phyloP scores from a whole-genome alignment of 2,888 invertebrate species.

The Geophilus truncorum region DNA sequence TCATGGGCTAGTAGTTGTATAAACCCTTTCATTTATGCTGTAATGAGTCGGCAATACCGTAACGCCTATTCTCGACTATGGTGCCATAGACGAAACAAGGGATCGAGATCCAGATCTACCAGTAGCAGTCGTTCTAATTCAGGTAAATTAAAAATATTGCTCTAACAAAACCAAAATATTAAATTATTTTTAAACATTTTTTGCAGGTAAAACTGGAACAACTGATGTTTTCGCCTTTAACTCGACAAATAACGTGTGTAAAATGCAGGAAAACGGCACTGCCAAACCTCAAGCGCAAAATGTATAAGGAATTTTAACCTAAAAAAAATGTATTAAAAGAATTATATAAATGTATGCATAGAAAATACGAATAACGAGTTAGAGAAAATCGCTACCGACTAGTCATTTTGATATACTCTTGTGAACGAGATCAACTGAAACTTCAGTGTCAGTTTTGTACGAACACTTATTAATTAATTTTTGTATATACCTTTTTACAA shows the following conservation, averaged over 20 bases:
- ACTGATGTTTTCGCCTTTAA: slow-evolving; percentile 44
- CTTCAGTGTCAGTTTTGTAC: not conserved
- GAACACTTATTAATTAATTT: not conserved
- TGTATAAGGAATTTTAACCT: not conserved
- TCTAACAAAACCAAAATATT: not conserved
- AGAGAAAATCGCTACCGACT: not conserved
- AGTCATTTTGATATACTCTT: not conserved
- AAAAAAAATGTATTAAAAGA: not conserved
- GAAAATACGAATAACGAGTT: not conserved
- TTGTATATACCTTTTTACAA: not conserved
- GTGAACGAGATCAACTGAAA: not conserved
- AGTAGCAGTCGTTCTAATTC: slow-evolving; percentile 42
- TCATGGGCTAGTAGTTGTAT: slow-evolving; percentile 87
- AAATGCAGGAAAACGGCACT: not conserved
- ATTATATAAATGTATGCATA: not conserved
- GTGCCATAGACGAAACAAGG: slow-evolving; percentile 37
- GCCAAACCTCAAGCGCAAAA: not conserved
- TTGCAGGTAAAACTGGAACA: slow-evolving; percentile 42
- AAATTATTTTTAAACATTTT: not conserved
- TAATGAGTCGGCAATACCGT: slow-evolving; percentile 77
- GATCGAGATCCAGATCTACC: slow-evolving; percentile 16
- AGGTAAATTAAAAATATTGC: slow-evolving; percentile 37
- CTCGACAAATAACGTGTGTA: slow-evolving; percentile 29
- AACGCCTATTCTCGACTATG: slow-evolving; percentile 48
- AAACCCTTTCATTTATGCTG: slow-evolving; percentile 86